Percentiles rank a stretch among this genome's conserved stretches.
phyloP scores from a whole-genome alignment of 2,113 vertebrate genomes.

The Daboia siamensis region DNA sequence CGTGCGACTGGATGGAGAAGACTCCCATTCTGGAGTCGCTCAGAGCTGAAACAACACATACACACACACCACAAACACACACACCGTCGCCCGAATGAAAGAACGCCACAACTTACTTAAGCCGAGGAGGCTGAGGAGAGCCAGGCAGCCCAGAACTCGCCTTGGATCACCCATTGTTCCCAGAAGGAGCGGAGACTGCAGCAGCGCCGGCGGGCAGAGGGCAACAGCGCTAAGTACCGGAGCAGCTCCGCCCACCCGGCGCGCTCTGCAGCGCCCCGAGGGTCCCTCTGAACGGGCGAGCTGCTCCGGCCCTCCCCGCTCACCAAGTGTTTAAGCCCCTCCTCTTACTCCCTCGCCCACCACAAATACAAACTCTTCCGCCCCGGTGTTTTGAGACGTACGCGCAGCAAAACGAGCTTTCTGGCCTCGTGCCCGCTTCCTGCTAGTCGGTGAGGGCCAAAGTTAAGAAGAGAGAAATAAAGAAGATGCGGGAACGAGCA shows the following conservation, averaged over 20 bases:
- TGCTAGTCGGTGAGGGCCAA: background rate
- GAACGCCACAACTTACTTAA: background rate
- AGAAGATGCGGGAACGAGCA: background rate
- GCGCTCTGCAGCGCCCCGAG: background rate
- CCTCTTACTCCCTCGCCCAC: background rate
- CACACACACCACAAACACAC: no score
- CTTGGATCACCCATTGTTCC: background rate
- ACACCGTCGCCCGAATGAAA: background rate
- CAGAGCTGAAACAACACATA: no score
- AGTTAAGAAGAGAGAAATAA: background rate
- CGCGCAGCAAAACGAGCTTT: background rate
- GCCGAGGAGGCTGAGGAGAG: background rate
- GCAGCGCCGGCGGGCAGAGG: background rate
- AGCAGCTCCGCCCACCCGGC: background rate
- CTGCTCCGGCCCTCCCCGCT: background rate
- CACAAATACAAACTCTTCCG: background rate
- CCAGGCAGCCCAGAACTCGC: background rate
- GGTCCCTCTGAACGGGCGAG: no score
- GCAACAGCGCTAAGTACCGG: background rate
- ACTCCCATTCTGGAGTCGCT: no score
- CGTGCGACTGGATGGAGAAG: background rate
- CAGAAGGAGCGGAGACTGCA: background rate
- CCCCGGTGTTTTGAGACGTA: background rate
- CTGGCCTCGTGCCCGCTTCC: background rate
- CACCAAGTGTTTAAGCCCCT: background rate